phyloP scores from a whole-genome alignment of 1,140 invertebrate genomes.

The Apolygus lucorum region DNA sequence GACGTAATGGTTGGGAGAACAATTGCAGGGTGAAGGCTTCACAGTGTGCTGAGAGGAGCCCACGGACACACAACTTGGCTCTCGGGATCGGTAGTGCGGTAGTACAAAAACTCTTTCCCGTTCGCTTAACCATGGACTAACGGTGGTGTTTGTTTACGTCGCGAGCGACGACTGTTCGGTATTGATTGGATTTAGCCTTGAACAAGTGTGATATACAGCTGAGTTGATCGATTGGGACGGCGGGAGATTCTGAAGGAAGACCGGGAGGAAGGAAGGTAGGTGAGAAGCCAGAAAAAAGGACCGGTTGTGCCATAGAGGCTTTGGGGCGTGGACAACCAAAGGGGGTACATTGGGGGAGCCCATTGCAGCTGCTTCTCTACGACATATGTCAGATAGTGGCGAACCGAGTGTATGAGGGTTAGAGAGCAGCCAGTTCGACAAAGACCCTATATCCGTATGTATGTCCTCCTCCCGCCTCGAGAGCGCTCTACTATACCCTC shows the following conservation, averaged over 20 bases:
- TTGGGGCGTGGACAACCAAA: not conserved
- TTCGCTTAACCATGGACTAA: not conserved
- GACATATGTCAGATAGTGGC: constrained; percentile 15
- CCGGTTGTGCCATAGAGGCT: constrained; percentile 5
- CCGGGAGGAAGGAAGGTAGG: constrained; percentile 9
- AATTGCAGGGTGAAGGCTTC: constrained; percentile 20
- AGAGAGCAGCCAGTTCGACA: not conserved
- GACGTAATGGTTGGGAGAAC: constrained; percentile 24
- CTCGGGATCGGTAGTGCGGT: not conserved
- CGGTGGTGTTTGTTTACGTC: constrained; percentile 13
- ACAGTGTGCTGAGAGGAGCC: constrained; percentile 23
- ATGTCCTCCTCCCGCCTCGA: not conserved
- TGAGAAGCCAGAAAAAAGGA: constrained; percentile 2
- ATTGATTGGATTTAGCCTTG: constrained; percentile 24
- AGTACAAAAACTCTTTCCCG: not conserved
- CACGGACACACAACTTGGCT: constrained; percentile 4
- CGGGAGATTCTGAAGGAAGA: constrained; percentile 14
- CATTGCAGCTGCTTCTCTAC: constrained; percentile 19
- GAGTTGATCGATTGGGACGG: constrained; percentile 10
- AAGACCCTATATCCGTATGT: not conserved
- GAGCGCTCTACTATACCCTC: constrained; percentile 18
- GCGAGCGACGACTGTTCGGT: constrained; percentile 9
- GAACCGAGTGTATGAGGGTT: not conserved
- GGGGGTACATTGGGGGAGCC: constrained; percentile 9
- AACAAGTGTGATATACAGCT: constrained; percentile 27